Percentiles rank a stretch among this genome's conserved stretches.
These are phyloP conservation scores for Oncorhynchus kisutch DNA, from an alignment of 2,113 vertebrate genomes.

Conservation along the genomic window DNA sequence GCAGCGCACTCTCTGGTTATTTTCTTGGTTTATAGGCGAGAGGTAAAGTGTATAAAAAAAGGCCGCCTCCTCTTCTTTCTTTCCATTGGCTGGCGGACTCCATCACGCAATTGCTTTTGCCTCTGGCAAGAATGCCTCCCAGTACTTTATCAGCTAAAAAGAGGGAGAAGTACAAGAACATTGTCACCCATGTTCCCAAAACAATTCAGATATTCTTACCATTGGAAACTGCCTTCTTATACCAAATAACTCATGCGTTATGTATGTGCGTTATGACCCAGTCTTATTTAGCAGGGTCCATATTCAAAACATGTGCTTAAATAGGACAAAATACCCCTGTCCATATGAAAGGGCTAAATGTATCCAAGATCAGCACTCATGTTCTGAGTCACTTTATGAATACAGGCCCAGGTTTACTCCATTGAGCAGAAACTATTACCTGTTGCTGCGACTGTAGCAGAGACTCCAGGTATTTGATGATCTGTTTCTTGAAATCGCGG, in stretches of 20 bases:
- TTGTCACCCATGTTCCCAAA: not conserved
- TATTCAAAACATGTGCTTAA: too few relatives aligned
- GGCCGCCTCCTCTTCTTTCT: conserved; percentile 69
- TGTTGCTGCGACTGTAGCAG: conserved; percentile 91
- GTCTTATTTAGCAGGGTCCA: too few relatives aligned
- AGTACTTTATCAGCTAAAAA: conserved; percentile 92
- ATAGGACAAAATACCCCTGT: too few relatives aligned
- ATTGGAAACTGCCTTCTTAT: not conserved
- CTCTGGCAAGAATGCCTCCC: conserved; percentile 97
- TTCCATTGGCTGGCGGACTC: conserved; percentile 36
- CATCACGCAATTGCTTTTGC: conserved; percentile 96
- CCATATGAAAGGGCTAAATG: too few relatives aligned
- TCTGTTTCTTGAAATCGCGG: conserved; percentile 88
- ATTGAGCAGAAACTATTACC: conserved; percentile 61
- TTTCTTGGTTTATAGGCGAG: conserved; percentile 79
- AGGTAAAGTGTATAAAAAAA: conserved; percentile 83
- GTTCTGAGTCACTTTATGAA: too few relatives aligned
- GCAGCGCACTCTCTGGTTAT: conserved; percentile 41
- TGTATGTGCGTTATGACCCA: too few relatives aligned
- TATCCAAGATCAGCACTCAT: too few relatives aligned
- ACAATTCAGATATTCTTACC: not conserved
- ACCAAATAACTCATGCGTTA: not conserved
- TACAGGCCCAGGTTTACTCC: not conserved
- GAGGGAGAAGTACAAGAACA: not conserved
- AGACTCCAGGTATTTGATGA: conserved; percentile 89